Evolutionary conservation across 2,888 invertebrate species (phyloP), one percentile per base, ranked within the genome.

Genomic region (Colostygia pectinataria): DNA sequence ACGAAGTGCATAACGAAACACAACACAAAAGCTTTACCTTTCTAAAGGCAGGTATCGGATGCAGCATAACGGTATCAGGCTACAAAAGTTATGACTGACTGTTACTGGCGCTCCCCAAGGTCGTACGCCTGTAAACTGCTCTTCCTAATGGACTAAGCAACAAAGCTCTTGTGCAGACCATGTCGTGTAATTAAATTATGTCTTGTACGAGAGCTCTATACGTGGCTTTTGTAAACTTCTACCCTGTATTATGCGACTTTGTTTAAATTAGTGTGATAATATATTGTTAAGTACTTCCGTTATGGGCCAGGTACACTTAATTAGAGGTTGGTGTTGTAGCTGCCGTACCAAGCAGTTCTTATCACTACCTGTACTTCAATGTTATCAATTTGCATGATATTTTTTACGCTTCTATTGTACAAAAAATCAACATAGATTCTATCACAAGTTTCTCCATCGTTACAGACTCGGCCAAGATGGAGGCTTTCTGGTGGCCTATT

Each of bases 1-100:
- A 13, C 5, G 5, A 15, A 32, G 6, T n/a, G 9, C 15, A n/a
- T n/a, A 24, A 27, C 25, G 14, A 37, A 24, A 36, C 37, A 25
- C 6, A 8, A 7, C 24, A 13, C 23, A 8, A 15, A 25, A 33
- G 33, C n/a, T 33, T 12, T 8, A 34, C 12, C 14, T 42, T 32
- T 9, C 13, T 29, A 27, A 32, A 10, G n/a, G 33, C 10, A 36
- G 8, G 33, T 10, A 34, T 28, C 23, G 14, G 29, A 42, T 25
- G 20, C 20, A 34, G 13, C 5, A 24, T 12, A 37, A 14, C 14
- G 66, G 63, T 62, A 41, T 40, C 27, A 25, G 32, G 12, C 59
- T 54, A 65, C 65, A 66, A 59, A 71, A 74, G 66, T 72, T 72
- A 74, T 74, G 71, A n/a, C n/a, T 69, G 68, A 66, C 67, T 70